Conservation (phyloP, 2,888 invertebrate genomes). For the Apodemia hepburni region DNA sequence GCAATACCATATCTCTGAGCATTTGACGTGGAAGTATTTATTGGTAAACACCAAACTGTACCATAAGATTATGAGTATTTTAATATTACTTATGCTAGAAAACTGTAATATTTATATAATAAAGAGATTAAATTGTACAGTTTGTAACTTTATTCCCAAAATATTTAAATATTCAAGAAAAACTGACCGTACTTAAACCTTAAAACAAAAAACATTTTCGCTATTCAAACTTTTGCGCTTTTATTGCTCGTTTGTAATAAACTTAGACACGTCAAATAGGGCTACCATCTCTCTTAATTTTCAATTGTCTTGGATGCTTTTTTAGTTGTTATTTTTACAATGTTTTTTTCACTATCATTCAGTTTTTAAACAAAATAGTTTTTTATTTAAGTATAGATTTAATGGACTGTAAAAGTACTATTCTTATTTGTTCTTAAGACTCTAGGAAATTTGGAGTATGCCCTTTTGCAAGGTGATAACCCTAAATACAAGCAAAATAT, state of each 20-base stretch:
- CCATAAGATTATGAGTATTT: background rate
- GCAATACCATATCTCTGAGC: too few species aligned
- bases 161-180: constrained; percentile 10
- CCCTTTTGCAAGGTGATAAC: background rate
- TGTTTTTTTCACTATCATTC: background rate
- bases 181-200: constrained; percentile 9
- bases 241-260: constrained; percentile 39
- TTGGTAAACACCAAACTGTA: too few species aligned
- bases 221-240: constrained; percentile 36
- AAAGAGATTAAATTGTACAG: constrained; percentile 3
- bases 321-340: background rate
- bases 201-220: constrained; percentile 26
- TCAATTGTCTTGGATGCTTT: background rate
- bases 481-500: constrained; percentile 39
- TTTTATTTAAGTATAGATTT: too few species aligned
- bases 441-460: background rate
- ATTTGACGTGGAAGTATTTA: too few species aligned
- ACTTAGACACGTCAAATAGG: constrained; percentile 28
- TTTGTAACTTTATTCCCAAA: background rate
- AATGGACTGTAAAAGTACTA: too few species aligned
- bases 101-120: background rate
- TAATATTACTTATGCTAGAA: background rate
- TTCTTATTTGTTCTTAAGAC: background rate
- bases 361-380: too few species aligned
- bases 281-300: background rate